Evolutionary conservation across 2,797 vertebrate genomes (phyloP).

Genomic region (Sparidentex hasta): DNA sequence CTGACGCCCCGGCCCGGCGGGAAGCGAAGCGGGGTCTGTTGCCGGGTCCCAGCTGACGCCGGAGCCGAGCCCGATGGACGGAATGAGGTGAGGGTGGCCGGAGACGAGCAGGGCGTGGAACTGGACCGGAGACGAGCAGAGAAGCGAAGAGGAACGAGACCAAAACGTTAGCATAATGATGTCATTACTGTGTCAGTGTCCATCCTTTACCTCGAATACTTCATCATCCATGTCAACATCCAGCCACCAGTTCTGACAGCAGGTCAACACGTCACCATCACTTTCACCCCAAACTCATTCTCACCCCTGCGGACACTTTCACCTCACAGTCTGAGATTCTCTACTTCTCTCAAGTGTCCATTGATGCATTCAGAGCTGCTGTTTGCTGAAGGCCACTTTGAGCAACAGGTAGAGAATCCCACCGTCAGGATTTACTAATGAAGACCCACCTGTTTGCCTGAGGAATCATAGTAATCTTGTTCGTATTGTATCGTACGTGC

Average conservation of each 20-base stretch:
- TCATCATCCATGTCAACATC: conserved; percentile 4
- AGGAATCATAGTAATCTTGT: conserved; percentile 57
- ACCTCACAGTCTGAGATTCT: conserved; percentile 9
- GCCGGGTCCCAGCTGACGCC: conserved; percentile 33
- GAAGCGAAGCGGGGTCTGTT: conserved; percentile 2
- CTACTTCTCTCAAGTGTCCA: conserved; percentile 4
- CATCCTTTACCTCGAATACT: conserved; percentile 21
- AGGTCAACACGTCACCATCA: not conserved
- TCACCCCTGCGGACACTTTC: not conserved
- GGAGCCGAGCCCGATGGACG: conserved; percentile 70
- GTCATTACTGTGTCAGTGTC: conserved; percentile 44
- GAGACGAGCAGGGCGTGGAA: conserved; percentile 90
- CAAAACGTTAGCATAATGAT: conserved; percentile 66
- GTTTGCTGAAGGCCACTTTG: conserved; percentile 18
- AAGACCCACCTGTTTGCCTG: conserved; percentile 25
- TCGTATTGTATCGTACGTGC: conserved; percentile 64
- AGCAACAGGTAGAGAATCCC: conserved; percentile 8
- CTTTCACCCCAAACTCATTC: not conserved
- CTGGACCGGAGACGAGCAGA: conserved; percentile 69
- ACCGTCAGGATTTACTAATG: conserved; percentile 34
- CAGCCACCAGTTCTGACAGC: not conserved
- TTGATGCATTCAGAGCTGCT: not conserved
- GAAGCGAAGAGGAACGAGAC: conserved; percentile 47
- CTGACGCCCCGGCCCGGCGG: conserved; percentile 81
- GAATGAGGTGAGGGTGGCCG: conserved; percentile 86